phyloP scores from a whole-genome alignment of 2,113 vertebrate genomes.

The Megaceryle torquata region DNA sequence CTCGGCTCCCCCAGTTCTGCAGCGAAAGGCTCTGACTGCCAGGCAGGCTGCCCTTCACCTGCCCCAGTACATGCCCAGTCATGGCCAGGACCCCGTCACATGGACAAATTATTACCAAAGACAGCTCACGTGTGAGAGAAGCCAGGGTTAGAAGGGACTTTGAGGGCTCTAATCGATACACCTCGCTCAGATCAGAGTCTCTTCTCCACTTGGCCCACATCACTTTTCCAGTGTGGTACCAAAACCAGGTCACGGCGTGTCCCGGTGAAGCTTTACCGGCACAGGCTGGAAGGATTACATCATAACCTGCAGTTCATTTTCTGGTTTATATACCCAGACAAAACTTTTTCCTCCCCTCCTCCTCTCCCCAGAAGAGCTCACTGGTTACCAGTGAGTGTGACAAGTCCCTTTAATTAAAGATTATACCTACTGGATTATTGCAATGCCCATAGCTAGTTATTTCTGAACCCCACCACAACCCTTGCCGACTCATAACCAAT shows the following conservation, averaged over 20 bases:
- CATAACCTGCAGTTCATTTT: neutral
- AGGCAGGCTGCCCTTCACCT: neutral
- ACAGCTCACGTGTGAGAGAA: accelerated
- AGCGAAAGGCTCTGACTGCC: accelerated
- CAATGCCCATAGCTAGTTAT: neutral
- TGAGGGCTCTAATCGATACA: accelerated
- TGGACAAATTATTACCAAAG: accelerated
- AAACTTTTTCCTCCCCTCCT: too few species aligned
- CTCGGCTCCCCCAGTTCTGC: too few species aligned
- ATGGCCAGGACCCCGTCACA: accelerated
- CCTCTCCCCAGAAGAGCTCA: neutral
- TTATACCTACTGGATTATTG: neutral
- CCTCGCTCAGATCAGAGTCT: neutral
- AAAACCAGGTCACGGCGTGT: neutral
- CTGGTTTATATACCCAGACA: accelerated
- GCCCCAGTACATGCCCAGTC: neutral
- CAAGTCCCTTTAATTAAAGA: neutral
- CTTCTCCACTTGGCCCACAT: too few species aligned
- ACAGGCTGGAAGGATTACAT: neutral
- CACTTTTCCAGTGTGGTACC: neutral
- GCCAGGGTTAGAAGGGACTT: neutral
- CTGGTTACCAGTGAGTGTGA: neutral
- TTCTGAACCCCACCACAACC: neutral
- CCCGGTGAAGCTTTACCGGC: neutral
- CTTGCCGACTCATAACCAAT: neutral